Evolutionary conservation across 2,888 invertebrate genomes (phyloP).

Genomic region (Nomada goodeniana): DNA sequence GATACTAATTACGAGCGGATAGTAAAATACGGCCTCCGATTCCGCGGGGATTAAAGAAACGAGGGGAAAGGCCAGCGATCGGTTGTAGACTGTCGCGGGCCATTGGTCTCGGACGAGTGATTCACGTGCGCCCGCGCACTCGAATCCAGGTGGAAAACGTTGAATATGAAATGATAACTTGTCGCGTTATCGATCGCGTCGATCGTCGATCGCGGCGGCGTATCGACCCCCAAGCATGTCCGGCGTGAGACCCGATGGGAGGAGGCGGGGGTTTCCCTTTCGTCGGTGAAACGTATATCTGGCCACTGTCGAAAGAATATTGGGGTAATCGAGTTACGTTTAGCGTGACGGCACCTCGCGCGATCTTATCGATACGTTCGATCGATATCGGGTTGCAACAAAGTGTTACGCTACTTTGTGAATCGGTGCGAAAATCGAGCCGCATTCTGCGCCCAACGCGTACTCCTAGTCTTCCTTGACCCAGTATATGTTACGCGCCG

Average conservation of each 20-base stretch:
- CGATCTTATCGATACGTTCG: background rate
- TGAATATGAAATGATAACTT: conserved; percentile 1
- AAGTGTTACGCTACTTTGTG: background rate
- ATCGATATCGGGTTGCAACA: background rate
- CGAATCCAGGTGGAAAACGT: background rate
- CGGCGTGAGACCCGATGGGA: background rate
- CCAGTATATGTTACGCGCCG: too few relatives aligned
- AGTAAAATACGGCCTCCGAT: conserved; percentile 1
- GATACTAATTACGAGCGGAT: background rate
- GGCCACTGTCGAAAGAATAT: background rate
- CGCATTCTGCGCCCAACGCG: too few relatives aligned
- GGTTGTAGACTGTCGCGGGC: background rate
- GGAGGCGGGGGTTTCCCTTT: background rate
- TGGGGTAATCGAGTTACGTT: conserved; percentile 29
- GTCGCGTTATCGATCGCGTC: background rate
- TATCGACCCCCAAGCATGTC: conserved; percentile 3
- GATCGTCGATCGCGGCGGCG: background rate
- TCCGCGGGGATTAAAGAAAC: conserved; percentile 13
- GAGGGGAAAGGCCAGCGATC: background rate
- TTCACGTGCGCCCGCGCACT: conserved; percentile 3
- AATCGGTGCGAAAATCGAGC: too few relatives aligned
- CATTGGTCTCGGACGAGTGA: background rate
- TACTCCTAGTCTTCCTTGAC: too few relatives aligned
- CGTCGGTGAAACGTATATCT: conserved; percentile 12
- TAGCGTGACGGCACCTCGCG: background rate